Evolutionary conservation across 2,888 invertebrate genomes (phyloP), one percentile per base, ranked within the genome.

Genomic region (Eudemis profundana): DNA sequence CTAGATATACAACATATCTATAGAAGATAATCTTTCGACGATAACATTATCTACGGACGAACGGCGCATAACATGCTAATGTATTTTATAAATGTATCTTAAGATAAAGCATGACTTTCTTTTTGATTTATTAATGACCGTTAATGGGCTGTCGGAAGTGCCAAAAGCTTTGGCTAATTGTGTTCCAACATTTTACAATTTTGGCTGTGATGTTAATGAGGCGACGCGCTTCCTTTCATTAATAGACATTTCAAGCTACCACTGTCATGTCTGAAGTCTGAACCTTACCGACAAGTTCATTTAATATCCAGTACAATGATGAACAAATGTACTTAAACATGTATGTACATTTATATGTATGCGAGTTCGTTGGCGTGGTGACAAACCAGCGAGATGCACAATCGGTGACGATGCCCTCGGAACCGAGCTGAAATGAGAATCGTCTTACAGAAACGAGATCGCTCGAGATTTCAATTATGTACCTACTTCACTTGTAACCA

Each of bases 391-490:
- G 27, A 36, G 44, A 51, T 57, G 19, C 44, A 64, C 23, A 64
- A 51, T 61, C 51, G 40, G 17, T 29, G 49, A 40, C 50, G 51
- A 29, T 50, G 51, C 61, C 19, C 15, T 36, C 38, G 23, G 46
- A 53, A 62, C 38, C 62, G 27, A 14, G 54, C 54, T 67, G 53
- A 68, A 72, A 70, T 69, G 68, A 62, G 74, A 72, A 72, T 78
- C 72, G 47, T 62, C 74, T 80, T 78, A 74, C 76, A 61, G 74
- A 72, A 78, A 79, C 74, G 71, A 68, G 77, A 78, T 73, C 73
- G 64, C 64, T 71, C 69, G 72, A 70, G 72, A 71, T 69, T 62
- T 56, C 69, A 62, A 71, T 70, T 46, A 44, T 29, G 38, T 21
- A 46, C n/a, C n/a, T n/a, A n/a, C 50, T 46, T 46, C 36, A 44